These are phyloP conservation scores for Noctua janthe DNA, from an alignment of 2,888 invertebrate species.

Conservation along the genomic window DNA sequence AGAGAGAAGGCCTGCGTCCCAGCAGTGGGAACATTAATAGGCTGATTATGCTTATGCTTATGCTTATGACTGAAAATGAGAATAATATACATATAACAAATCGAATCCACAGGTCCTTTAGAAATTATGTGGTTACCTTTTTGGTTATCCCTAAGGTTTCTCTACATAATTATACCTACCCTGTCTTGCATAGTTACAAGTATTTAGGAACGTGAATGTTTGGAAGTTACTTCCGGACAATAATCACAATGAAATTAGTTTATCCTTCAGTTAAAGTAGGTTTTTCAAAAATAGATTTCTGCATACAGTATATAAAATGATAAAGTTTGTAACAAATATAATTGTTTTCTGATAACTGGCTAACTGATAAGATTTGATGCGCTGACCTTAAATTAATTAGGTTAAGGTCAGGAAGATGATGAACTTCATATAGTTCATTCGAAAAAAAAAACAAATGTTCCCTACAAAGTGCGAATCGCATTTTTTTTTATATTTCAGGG, in stretches of 20 bases:
- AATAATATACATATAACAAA: background rate
- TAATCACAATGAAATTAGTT: background rate
- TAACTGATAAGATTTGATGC: background rate
- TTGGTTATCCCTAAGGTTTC: too few relatives aligned
- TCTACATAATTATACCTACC: background rate
- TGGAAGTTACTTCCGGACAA: background rate
- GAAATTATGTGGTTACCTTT: background rate
- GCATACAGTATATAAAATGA: background rate
- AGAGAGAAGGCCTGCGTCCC: too few relatives aligned
- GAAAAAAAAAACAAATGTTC: background rate
- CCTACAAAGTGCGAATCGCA: too few relatives aligned
- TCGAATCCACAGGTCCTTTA: background rate
- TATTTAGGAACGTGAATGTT: background rate
- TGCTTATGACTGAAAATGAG: background rate
- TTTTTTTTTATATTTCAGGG: too few relatives aligned
- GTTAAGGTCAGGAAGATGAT: background rate
- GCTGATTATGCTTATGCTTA: too few relatives aligned
- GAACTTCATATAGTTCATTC: background rate
- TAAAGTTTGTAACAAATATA: slow-evolving; percentile 16
- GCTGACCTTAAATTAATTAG: background rate
- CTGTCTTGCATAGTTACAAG: background rate
- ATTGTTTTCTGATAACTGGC: slow-evolving; percentile 7
- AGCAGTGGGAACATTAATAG: too few relatives aligned
- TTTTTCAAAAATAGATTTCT: slow-evolving; percentile 16
- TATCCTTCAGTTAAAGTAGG: slow-evolving; percentile 7